Percentiles rank a stretch among this genome's conserved stretches.
Conservation (phyloP, 2,888 invertebrate species). For the Drosophila leonis region DNA sequence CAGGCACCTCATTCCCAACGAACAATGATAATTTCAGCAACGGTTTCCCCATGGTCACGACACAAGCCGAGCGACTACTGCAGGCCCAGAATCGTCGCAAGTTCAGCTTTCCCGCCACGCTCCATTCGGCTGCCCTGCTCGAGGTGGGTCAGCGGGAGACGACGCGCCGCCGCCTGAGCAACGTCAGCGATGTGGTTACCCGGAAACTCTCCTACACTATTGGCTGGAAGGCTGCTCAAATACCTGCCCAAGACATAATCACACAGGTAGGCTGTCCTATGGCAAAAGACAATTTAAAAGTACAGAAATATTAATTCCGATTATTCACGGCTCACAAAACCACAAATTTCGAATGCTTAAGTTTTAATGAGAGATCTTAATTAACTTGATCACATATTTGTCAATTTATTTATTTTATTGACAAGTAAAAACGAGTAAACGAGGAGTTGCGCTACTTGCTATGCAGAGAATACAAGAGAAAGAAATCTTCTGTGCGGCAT, state of each 20-base stretch:
- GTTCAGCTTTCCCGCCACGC: constrained; percentile 87
- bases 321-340: no score
- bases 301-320: no score
- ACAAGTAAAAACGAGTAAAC: no score
- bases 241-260: constrained; percentile 87
- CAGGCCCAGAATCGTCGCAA: constrained; percentile 86
- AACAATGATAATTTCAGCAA: constrained; percentile 81
- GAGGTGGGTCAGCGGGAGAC: constrained; percentile 82
- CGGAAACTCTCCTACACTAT: constrained; percentile 93
- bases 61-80: constrained; percentile 76
- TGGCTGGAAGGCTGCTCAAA: constrained; percentile 87
- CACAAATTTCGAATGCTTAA: no score
- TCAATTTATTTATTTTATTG: no score
- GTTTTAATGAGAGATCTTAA: no score
- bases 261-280: constrained; percentile 75
- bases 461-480: no score
- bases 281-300: neutral
- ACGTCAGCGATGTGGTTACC: constrained; percentile 90
- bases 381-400: no score
- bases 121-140: constrained; percentile 84
- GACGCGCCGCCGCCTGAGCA: constrained; percentile 90
- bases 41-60: constrained; percentile 74
- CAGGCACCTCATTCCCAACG: constrained; percentile 76
- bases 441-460: no score
- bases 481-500: no score